Conservation (phyloP, 2,888 invertebrate genomes). For the Teinopalpus imperialis region DNA sequence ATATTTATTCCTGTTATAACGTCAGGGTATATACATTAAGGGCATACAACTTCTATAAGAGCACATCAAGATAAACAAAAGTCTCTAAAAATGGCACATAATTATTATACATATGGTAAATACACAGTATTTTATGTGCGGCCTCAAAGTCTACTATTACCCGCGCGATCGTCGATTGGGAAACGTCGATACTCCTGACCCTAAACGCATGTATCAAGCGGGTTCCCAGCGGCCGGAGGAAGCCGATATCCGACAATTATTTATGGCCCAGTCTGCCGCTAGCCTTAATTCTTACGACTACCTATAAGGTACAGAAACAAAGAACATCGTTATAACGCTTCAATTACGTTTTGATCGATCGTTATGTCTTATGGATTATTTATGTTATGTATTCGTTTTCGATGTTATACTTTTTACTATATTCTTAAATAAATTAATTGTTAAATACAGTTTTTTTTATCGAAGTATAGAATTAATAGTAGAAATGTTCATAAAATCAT, state of each 20-base stretch:
- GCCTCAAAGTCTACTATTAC: constrained; percentile 8
- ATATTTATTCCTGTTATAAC: too few species aligned
- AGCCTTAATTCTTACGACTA: constrained; percentile 44
- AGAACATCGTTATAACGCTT: constrained; percentile 25
- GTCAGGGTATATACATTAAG: too few species aligned
- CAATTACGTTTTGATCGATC: constrained; percentile 22
- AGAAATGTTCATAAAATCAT: too few species aligned
- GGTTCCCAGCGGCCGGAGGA: constrained; percentile 51
- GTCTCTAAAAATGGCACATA: too few species aligned
- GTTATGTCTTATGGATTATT: too few species aligned
- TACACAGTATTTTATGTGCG: constrained; percentile 9
- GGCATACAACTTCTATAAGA: too few species aligned
- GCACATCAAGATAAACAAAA: too few species aligned
- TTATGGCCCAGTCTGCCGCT: constrained; percentile 46
- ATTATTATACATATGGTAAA: neutral
- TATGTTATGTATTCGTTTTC: too few species aligned
- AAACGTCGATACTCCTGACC: constrained; percentile 26
- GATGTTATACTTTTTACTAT: too few species aligned
- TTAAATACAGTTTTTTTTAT: too few species aligned
- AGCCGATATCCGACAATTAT: constrained; percentile 59
- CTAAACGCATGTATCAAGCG: constrained; percentile 45
- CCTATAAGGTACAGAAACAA: constrained; percentile 28
- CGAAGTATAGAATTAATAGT: too few species aligned
- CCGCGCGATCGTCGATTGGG: constrained; percentile 18
- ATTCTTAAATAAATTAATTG: too few species aligned